Percentiles rank a stretch among this genome's conserved stretches.
phyloP scores from a whole-genome alignment of 2,113 vertebrate genomes.

The Tragelaphus imberbis region DNA sequence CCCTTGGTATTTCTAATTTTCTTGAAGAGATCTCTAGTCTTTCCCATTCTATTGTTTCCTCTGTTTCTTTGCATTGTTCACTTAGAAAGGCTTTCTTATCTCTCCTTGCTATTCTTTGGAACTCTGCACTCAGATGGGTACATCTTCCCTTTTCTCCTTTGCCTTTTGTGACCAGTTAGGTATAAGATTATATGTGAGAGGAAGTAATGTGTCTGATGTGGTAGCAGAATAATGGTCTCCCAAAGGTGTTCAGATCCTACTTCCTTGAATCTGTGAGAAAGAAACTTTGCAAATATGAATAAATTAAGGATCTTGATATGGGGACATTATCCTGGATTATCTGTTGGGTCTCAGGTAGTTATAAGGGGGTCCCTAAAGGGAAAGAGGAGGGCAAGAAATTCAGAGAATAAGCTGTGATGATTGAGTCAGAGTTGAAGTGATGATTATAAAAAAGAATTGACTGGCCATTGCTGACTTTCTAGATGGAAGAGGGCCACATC shows the following conservation, averaged over 20 bases:
- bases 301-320: not conserved
- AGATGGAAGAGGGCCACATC: accelerated
- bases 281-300: not conserved
- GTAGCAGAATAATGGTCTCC: not conserved
- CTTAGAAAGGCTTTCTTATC: not conserved
- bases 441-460: not conserved
- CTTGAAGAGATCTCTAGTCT: not conserved
- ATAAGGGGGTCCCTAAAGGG: not conserved
- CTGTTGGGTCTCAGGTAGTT: not conserved
- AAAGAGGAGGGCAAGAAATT: not conserved
- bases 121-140: not conserved
- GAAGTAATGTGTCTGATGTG: not conserved
- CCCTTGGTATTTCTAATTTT: not conserved
- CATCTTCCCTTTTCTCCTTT: not conserved
- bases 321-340: not conserved
- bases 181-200: not conserved
- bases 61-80: not conserved
- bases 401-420: not conserved
- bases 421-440: not conserved
- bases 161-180: not conserved
- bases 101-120: not conserved
- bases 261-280: not conserved
- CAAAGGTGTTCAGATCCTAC: not conserved
- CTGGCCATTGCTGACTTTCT: not conserved
- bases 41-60: not conserved